Conservation (phyloP, 2,797 vertebrate species). For the Passerculus sandwichensis region DNA sequence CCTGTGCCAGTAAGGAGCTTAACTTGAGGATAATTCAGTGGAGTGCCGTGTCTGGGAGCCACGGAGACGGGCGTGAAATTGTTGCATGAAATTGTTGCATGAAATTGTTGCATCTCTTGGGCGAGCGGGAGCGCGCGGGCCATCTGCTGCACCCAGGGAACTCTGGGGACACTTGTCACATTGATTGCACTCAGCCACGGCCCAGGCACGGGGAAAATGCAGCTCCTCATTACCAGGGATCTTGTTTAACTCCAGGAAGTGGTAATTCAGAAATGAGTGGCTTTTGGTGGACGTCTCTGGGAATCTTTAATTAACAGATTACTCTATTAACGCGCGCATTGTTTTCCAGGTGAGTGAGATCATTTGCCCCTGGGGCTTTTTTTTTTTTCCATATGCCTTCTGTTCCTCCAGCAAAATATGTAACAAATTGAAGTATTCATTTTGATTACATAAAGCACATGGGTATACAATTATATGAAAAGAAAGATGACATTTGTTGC, state of each 20-base stretch:
- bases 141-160: slow-evolving; percentile 49
- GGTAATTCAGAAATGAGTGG: slow-evolving; percentile 58
- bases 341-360: slow-evolving; percentile 66
- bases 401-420: slow-evolving; percentile 56
- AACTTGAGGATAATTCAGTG: slow-evolving; percentile 56
- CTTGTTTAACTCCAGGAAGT: slow-evolving; percentile 51
- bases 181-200: slow-evolving; percentile 47
- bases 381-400: slow-evolving; percentile 53
- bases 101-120: slow-evolving; percentile 61
- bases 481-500: slow-evolving; percentile 49
- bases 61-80: slow-evolving; percentile 58
- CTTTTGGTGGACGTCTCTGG: slow-evolving; percentile 61
- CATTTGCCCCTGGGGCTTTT: slow-evolving; percentile 51
- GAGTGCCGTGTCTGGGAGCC: background rate
- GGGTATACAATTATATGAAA: slow-evolving; percentile 45
- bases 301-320: slow-evolving; percentile 74
- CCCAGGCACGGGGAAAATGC: background rate
- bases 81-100: background rate
- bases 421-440: slow-evolving; percentile 59
- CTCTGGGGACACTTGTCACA: slow-evolving; percentile 61
- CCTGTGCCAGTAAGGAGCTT: background rate
- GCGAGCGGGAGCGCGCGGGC: background rate
- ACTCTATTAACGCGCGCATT: slow-evolving; percentile 53
- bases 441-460: slow-evolving; percentile 56
- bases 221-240: slow-evolving; percentile 43